Evolutionary conservation across 1,140 invertebrate species (phyloP).

Genomic region (Magallana ariakensis): DNA sequence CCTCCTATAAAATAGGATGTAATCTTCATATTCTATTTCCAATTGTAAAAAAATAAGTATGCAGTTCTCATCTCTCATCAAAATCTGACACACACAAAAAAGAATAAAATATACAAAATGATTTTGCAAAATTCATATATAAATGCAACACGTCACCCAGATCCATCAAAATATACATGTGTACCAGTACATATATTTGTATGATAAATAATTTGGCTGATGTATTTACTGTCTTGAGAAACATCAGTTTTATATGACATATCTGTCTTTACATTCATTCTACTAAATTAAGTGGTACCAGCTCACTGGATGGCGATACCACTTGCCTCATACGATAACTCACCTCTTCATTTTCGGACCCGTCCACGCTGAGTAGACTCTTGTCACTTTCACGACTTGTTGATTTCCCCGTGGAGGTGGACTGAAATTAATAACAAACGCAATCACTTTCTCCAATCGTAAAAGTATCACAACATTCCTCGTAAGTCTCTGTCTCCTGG

Average conservation of each 20-base stretch:
- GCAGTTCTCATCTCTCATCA: too few relatives aligned
- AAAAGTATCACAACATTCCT: neutral
- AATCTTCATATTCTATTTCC: neutral
- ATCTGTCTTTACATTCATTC: neutral
- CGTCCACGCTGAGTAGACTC: constrained; percentile 68
- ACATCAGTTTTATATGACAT: neutral
- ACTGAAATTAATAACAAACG: constrained; percentile 23
- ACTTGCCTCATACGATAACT: neutral
- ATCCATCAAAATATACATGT: constrained; percentile 19
- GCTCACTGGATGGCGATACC: neutral
- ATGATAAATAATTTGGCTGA: neutral
- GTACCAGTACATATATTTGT: too few relatives aligned
- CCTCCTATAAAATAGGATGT: constrained; percentile 56
- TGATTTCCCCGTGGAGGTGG: constrained; percentile 57
- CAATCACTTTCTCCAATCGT: neutral
- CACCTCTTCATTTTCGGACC: constrained; percentile 67
- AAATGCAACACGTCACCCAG: neutral
- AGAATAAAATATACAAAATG: neutral
- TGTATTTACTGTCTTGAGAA: neutral
- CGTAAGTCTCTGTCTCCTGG: neutral
- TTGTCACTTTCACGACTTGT: constrained; percentile 68
- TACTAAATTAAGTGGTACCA: neutral
- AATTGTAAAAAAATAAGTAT: neutral
- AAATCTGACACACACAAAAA: too few relatives aligned
- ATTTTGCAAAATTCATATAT: neutral